Percentiles rank a stretch among this genome's conserved stretches.
These are phyloP conservation scores for Dysdera silvatica DNA, from an alignment of 1,140 invertebrate genomes.

Conservation along the genomic window DNA sequence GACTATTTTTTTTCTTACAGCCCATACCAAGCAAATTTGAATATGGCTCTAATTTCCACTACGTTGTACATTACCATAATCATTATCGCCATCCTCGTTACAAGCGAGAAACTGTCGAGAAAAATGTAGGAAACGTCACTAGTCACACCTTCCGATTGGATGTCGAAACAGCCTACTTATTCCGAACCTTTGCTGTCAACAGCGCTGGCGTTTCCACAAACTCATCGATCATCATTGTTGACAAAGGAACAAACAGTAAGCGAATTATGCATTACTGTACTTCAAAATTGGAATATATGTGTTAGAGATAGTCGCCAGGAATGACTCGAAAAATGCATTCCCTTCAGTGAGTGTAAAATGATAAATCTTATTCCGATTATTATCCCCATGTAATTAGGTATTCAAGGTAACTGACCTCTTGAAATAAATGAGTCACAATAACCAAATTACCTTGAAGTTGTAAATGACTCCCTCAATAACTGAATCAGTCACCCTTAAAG, in stretches of 20 bases:
- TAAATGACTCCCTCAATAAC: no score
- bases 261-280: no score
- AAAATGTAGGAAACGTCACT: constrained; percentile 1
- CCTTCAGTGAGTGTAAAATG: no score
- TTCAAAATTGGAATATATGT: no score
- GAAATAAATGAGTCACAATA: no score
- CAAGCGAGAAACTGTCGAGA: not conserved
- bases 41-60: constrained; percentile 11
- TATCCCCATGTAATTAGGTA: no score
- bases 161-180: constrained; percentile 1
- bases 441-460: no score
- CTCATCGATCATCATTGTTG: constrained; percentile 5
- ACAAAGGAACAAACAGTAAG: constrained; percentile 17
- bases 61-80: constrained; percentile 5
- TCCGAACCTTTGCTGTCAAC: constrained; percentile 13
- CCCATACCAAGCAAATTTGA: constrained; percentile 6
- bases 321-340: no score
- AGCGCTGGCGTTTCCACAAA: constrained; percentile 2
- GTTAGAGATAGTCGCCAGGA: no score
- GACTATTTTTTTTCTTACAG: not conserved
- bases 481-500: no score
- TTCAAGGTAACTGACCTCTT: no score
- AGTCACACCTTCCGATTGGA: constrained; percentile 8
- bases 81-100: not conserved
- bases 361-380: no score